A percentile compares a stretch with the other conserved stretches of the same genome.
Conservation (phyloP, 2,113 vertebrate genomes). For the Panthera uncia region DNA sequence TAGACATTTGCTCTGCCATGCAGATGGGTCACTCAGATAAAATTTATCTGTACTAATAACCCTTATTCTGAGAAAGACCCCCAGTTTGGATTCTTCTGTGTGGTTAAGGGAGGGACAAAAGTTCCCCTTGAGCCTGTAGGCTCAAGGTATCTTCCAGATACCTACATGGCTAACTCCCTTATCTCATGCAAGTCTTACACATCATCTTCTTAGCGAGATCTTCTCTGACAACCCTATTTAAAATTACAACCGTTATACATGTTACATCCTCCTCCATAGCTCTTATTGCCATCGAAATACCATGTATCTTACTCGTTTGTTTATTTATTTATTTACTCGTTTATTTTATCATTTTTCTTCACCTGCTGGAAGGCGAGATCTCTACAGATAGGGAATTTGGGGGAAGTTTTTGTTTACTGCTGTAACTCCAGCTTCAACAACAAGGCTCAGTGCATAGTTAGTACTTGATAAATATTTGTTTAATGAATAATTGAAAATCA, state of each 20-base stretch:
- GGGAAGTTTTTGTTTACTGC: background rate
- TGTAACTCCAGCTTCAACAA: background rate
- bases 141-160: background rate
- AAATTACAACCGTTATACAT: background rate
- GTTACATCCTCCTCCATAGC: background rate
- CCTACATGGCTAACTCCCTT: background rate
- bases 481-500: background rate
- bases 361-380: background rate
- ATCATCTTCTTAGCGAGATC: background rate
- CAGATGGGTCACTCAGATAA: background rate
- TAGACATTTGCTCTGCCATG: background rate
- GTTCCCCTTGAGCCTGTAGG: background rate
- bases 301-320: background rate
- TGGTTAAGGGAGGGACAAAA: background rate
- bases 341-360: background rate
- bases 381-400: background rate
- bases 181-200: background rate
- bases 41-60: background rate
- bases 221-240: background rate
- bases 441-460: background rate
- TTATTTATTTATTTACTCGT: background rate
- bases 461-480: background rate
- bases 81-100: background rate
- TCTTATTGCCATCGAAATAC: background rate
- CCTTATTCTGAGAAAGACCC: background rate